Conservation (phyloP, 2,113 vertebrate species). For the Jacana jacana region DNA sequence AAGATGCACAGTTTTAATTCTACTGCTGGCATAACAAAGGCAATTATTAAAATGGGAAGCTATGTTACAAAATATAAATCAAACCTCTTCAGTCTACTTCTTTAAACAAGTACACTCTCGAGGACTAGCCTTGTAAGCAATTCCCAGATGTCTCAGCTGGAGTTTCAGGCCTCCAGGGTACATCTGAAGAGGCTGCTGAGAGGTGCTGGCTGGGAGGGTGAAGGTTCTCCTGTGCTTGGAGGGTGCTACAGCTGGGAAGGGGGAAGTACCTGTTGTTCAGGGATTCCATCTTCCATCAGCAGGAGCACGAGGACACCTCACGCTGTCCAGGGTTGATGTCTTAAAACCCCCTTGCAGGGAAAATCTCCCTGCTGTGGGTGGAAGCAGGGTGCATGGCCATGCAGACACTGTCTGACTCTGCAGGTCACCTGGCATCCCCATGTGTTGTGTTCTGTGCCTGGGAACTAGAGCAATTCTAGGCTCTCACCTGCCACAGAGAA, state of each 20-base stretch:
- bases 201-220: neutral
- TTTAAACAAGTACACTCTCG: neutral
- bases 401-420: neutral
- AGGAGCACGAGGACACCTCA: neutral
- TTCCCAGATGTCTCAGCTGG: neutral
- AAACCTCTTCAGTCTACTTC: neutral
- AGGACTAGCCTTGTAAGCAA: neutral
- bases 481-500: neutral
- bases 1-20: neutral
- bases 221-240: neutral
- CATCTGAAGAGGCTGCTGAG: neutral
- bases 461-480: neutral
- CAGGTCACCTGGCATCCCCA: neutral
- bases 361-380: neutral
- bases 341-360: neutral
- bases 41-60: neutral
- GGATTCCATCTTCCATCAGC: neutral
- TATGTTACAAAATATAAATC: neutral
- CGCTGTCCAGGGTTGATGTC: fast-evolving
- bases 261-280: neutral
- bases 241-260: neutral
- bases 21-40: neutral
- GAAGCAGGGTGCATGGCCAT: fast-evolving
- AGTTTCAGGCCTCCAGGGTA: neutral
- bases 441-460: neutral